Evolutionary conservation across 1,140 invertebrate species (phyloP).

Genomic region (Paramacrobiotus metropolitanus): DNA sequence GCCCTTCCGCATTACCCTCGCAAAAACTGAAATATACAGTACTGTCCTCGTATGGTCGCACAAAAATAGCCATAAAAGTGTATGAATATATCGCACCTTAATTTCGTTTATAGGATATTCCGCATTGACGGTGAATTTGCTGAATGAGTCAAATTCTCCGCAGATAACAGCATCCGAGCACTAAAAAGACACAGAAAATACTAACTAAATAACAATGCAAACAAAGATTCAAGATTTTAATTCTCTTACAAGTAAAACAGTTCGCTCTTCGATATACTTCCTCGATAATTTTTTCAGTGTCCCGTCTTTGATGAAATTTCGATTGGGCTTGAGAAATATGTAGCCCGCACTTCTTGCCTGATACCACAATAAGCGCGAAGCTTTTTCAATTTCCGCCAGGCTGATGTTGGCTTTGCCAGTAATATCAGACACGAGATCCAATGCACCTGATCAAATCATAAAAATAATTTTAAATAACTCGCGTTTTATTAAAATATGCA

Average conservation of each 20-base stretch:
- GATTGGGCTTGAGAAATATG: neutral
- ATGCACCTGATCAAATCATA: neutral
- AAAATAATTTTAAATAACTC: neutral
- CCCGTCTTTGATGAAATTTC: neutral
- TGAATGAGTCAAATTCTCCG: neutral
- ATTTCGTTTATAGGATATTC: neutral
- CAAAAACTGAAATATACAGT: no score
- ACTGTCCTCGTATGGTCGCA: no score
- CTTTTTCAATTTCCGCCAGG: neutral
- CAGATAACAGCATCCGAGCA: neutral
- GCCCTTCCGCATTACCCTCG: no score
- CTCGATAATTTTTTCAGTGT: neutral
- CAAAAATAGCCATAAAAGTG: no score
- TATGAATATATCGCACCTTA: no score
- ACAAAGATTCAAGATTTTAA: neutral
- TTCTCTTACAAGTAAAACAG: slow-evolving; percentile 1
- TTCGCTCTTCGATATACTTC: neutral
- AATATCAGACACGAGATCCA: neutral
- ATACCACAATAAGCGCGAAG: neutral
- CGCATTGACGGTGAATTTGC: neutral
- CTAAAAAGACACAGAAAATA: neutral
- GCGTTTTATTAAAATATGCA: neutral
- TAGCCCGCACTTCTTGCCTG: neutral
- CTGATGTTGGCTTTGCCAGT: neutral
- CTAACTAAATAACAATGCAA: neutral